phyloP scores from a whole-genome alignment of 2,888 invertebrate genomes.

The Arenicola marina region DNA sequence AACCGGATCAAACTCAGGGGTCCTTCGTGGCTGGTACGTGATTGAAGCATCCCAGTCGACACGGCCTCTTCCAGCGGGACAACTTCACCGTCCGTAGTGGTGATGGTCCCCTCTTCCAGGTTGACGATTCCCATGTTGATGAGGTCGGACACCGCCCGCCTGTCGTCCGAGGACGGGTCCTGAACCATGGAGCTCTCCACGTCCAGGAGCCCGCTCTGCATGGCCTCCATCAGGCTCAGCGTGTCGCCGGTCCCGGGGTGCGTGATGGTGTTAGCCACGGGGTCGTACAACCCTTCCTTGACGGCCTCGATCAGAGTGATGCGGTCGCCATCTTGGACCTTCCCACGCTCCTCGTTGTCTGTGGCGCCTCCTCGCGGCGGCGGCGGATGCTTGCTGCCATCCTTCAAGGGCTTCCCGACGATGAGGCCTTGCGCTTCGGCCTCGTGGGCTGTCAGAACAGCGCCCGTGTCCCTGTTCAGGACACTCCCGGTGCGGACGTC shows the following conservation, averaged over 20 bases:
- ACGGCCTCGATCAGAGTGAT: slow-evolving; percentile 68
- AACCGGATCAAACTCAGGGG: slow-evolving; percentile 26
- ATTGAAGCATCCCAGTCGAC: slow-evolving; percentile 17
- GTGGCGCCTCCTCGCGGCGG: no score
- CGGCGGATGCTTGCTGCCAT: no score
- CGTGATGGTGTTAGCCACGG: slow-evolving; percentile 66
- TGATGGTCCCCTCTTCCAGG: slow-evolving; percentile 66
- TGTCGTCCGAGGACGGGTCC: slow-evolving; percentile 30
- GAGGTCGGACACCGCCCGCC: slow-evolving; percentile 78
- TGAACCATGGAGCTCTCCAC: slow-evolving; percentile 17
- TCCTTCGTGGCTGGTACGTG: neutral
- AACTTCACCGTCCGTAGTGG: slow-evolving; percentile 69
- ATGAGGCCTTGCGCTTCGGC: no score
- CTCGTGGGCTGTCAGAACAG: slow-evolving; percentile 81
- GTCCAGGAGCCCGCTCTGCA: slow-evolving; percentile 52
- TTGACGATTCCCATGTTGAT: slow-evolving; percentile 79
- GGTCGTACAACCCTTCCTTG: slow-evolving; percentile 69
- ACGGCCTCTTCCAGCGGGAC: slow-evolving; percentile 27
- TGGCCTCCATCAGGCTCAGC: slow-evolving; percentile 67
- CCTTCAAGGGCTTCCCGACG: no score
- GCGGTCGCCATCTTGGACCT: no score
- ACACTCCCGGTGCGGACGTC: slow-evolving; percentile 73
- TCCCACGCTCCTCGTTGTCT: no score
- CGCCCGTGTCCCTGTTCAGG: slow-evolving; percentile 69
- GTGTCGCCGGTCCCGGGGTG: slow-evolving; percentile 23